Evolutionary conservation across 2,888 invertebrate species (phyloP), one percentile per base, ranked within the genome.

Genomic region (Pasiphila rectangulata): DNA sequence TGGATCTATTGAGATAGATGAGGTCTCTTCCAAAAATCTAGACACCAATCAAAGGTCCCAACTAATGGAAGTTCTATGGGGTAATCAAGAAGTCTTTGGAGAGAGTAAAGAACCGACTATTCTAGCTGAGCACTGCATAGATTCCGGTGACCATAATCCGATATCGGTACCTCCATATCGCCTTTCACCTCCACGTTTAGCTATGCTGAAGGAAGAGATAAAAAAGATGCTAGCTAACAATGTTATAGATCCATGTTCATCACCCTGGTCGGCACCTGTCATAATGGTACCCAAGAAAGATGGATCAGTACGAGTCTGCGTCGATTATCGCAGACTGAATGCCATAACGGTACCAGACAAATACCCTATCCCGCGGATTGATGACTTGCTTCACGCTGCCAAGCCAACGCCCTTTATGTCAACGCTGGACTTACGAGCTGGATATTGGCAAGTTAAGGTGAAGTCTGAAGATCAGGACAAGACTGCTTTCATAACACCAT

Each of bases 351-450:
- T 29, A 13, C 20, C 29, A 6, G 46, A 49, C 7, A 39, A 34
- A 23, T 44, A 49, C 46, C 59, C 45, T 19, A 41, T 56, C 51
- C 52, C 43, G 34, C 48, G 42, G 6, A 47, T 47, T 3, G 47
- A 47, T 13, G 47, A 47, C 9, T 12, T 47, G 3, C 24, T 47
- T 0, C 47, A 47, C n/a, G 34, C 16, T 0, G 42, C 42, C n/a
- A 42, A 42, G 7, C 30, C 36, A 0, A 27, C 25, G 1, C 24
- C 13, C 2, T 47, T 3, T 9, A 47, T 47, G 41, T 6, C 37
- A 6, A 42, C 47, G 0, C 1, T 47, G 2, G 41, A 47, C 6
- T 16, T 47, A 9, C 30, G 25, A 1, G 10, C 47, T 1, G 20
- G 41, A 1, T 47, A 47, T 9, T 47, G 41, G 41, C 41, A 42